A percentile compares a stretch with the other conserved stretches of the same genome.
These are phyloP conservation scores for Irena cyanogastra DNA, from an alignment of 2,113 vertebrate species.

Conservation along the genomic window DNA sequence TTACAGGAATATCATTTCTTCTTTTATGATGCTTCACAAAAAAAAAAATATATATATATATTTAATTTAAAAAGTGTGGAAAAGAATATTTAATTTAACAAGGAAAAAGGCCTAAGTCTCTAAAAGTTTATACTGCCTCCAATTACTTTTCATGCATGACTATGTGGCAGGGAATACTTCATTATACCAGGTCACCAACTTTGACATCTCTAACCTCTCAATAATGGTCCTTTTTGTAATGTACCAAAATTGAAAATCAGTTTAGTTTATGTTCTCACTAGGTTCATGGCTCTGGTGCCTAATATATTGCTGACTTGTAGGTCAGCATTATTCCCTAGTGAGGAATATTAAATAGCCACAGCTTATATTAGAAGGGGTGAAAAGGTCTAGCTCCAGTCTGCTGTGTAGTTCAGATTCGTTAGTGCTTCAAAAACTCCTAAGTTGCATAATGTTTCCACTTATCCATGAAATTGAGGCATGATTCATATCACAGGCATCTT, in stretches of 20 bases:
- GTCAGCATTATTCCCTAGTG: slow-evolving; percentile 54
- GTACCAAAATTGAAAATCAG: slow-evolving; percentile 62
- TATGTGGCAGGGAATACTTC: slow-evolving; percentile 51
- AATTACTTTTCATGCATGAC: slow-evolving; percentile 50
- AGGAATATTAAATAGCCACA: slow-evolving; percentile 63
- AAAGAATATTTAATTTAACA: background rate
- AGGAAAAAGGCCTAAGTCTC: background rate
- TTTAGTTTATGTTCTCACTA: slow-evolving; percentile 65
- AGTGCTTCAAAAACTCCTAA: slow-evolving; percentile 44
- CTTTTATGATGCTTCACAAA: background rate
- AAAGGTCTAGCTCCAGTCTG: slow-evolving; percentile 48
- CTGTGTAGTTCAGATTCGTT: slow-evolving; percentile 27
- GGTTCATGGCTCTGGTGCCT: slow-evolving; percentile 52
- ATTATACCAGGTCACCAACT: slow-evolving; percentile 68
- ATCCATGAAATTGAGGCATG: slow-evolving; percentile 48
- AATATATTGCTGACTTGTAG: slow-evolving; percentile 56
- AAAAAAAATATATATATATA: background rate
- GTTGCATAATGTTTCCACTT: slow-evolving; percentile 61
- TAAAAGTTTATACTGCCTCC: slow-evolving; percentile 2
- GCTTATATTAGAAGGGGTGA: slow-evolving; percentile 51
- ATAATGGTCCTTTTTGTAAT: slow-evolving; percentile 64
- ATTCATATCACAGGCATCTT: slow-evolving; percentile 60
- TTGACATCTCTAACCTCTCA: slow-evolving; percentile 65
- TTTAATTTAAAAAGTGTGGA: background rate
- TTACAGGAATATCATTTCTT: background rate